These are phyloP conservation scores for Pseudotriccus pelzelni DNA, from an alignment of 2,797 vertebrate genomes.

Conservation along the genomic window DNA sequence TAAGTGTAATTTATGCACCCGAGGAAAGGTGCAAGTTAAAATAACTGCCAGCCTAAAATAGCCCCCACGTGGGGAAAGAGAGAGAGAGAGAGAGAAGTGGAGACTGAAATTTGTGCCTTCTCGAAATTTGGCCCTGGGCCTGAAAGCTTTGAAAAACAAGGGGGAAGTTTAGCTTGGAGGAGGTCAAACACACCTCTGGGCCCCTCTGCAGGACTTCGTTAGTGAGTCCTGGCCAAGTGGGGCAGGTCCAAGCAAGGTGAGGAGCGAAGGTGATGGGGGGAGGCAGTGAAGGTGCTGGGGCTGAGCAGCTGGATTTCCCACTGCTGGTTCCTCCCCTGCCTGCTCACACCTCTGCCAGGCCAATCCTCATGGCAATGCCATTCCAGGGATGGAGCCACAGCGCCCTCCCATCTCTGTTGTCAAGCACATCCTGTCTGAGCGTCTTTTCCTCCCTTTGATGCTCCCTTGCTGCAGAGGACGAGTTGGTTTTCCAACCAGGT, in stretches of 20 bases:
- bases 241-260: not conserved
- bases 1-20: constrained; percentile 45
- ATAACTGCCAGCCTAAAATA: not conserved
- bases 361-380: accelerated
- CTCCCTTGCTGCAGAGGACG: not conserved
- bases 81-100: not conserved
- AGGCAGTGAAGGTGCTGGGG: accelerated
- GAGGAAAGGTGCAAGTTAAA: constrained; percentile 28
- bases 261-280: not conserved
- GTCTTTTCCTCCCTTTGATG: not conserved
- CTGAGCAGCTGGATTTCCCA: not conserved
- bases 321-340: not conserved
- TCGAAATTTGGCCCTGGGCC: constrained; percentile 18
- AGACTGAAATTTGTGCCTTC: not conserved
- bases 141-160: not conserved
- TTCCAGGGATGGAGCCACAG: accelerated
- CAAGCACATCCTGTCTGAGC: not conserved
- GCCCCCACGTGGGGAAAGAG: not conserved
- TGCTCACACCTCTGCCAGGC: not conserved
- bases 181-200: not conserved
- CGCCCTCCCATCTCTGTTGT: accelerated
- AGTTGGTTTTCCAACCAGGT: not conserved
- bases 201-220: not conserved
- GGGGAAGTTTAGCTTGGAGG: not conserved
- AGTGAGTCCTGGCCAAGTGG: not conserved